Percentiles rank a stretch among this genome's conserved stretches.
Conservation (phyloP, 2,888 invertebrate species). For the Ellobium chinense region DNA sequence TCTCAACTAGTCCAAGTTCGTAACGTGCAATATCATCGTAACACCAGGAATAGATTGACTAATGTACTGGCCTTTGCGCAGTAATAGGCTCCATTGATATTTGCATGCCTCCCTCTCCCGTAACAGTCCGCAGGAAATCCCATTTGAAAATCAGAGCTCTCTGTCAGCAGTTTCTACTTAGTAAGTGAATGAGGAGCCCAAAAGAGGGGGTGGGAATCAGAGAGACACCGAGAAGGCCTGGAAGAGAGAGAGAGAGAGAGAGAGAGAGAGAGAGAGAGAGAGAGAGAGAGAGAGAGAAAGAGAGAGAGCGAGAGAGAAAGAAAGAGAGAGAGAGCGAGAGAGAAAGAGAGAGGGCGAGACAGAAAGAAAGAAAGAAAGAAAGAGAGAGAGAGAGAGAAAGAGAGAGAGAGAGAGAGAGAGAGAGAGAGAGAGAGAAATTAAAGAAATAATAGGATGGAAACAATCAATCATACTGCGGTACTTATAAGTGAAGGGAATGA, state of each 20-base stretch:
- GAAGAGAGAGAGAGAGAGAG: neutral
- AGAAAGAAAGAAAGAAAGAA: constrained; percentile 32
- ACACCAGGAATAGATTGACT: no score
- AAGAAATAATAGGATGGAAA: constrained; percentile 4
- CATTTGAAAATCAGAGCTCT: no score
- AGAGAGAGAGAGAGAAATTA: neutral
- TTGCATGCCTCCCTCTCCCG: no score
- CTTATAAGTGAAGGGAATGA: no score
- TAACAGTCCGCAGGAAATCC: no score
- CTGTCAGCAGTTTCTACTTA: no score
- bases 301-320: neutral
- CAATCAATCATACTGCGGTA: no score
- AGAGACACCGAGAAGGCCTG: neutral
- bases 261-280: neutral
- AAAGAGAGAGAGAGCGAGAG: neutral
- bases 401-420: neutral
- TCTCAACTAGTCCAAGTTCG: no score
- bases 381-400: neutral
- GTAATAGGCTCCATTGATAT: no score
- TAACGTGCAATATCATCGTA: no score
- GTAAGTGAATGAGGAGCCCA: neutral
- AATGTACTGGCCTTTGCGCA: no score
- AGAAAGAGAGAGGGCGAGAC: constrained; percentile 3
- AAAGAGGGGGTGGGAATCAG: neutral
- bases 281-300: neutral